Evolutionary conservation across 2,797 vertebrate species (phyloP), one percentile per base, ranked within the genome.

Genomic region (Dendrocincla fuliginosa): DNA sequence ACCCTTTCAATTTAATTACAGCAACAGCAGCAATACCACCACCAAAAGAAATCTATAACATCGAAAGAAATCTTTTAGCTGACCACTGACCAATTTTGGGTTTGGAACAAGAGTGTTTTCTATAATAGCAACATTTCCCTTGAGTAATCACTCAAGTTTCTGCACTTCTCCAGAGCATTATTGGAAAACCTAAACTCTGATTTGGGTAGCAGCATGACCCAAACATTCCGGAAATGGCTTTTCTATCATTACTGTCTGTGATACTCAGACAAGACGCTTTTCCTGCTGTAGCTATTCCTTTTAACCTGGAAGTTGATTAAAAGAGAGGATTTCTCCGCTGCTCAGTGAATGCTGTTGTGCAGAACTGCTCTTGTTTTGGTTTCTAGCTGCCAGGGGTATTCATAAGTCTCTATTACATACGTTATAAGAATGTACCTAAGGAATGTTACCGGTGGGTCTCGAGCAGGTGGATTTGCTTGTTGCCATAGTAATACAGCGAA

Each of bases 31-130:
- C 5, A 7, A 4, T 32, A 42, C 22, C n/a, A 50, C 55, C 53
- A 90, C 61, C 52, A 57, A 77, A 95, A 73, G 63, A 92, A 79
- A 47, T 76, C 42, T 42, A 10, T 77, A 88, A 75, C 16, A 70
- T 85, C 44, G 81, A 61, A 93, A 92, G 74, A 71, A 84, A 69
- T 75, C 59, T 82, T 90, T 85, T 60, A 70, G 64, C 56, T 94
- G 87, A 97, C 79, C 91, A 78, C 87, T 5, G 4, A 88, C 82
- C 69, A 84, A 90, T 91, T 87, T 91, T 55, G 91, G 73, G 20
- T 93, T 96, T 84, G 76, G 79, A 91, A 82, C 13, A 56, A 70
- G 47, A 76, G 32, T 14, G 2, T 77, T 92, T 92, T 60, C 78
- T 75, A 10, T 59, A 87, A 78, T 37, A 70, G 53, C 41, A 59